phyloP scores from a whole-genome alignment of 2,888 invertebrate species.

The Lordiphosa fenestrarum region DNA sequence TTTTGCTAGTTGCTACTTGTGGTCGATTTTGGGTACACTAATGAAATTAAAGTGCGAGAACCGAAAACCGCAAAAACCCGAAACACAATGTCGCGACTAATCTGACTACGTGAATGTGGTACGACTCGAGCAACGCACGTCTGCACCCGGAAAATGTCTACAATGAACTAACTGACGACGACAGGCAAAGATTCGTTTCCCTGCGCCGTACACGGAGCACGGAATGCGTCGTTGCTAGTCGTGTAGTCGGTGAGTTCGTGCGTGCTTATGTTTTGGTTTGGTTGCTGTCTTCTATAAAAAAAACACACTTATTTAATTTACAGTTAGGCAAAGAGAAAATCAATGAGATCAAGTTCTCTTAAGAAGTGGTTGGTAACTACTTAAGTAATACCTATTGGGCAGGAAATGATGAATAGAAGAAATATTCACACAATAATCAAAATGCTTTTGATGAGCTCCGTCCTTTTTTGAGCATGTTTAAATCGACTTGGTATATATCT shows the following conservation, averaged over 20 bases:
- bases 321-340: constrained; percentile 6
- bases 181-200: constrained; percentile 3
- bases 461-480: too few species aligned
- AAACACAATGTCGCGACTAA: constrained; percentile 14
- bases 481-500: too few species aligned
- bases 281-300: constrained; percentile 22
- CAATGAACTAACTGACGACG: constrained; percentile 58
- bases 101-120: constrained; percentile 14
- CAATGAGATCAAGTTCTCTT: constrained; percentile 6
- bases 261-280: constrained; percentile 41
- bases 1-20: background rate
- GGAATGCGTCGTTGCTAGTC: constrained; percentile 32
- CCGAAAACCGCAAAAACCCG: constrained; percentile 43
- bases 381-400: too few species aligned
- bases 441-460: too few species aligned
- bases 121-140: constrained; percentile 56
- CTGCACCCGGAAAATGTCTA: constrained; percentile 75
- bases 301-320: constrained; percentile 24
- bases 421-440: too few species aligned
- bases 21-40: constrained; percentile 39
- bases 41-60: constrained; percentile 54
- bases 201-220: constrained; percentile 46
- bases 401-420: too few species aligned
- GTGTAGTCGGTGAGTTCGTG: constrained; percentile 37
- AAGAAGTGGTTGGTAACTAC: too few species aligned